Conservation (phyloP, 2,113 vertebrate species). For the Chloropsis hardwickii region DNA sequence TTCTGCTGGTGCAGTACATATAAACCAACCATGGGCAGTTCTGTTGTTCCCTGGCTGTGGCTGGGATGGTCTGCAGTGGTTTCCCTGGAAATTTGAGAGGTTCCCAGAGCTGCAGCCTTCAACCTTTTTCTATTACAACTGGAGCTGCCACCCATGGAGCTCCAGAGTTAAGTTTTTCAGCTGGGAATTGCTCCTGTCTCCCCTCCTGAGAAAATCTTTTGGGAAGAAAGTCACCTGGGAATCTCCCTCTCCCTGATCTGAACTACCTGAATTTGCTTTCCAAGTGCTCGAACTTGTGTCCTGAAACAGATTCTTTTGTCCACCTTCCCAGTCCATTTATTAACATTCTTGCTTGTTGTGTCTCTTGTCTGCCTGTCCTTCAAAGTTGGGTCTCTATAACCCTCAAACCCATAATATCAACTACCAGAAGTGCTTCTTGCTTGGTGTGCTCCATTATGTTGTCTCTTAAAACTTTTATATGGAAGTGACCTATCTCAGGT, state of each 20-base stretch:
- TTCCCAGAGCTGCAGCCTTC: neutral
- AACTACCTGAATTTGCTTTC: neutral
- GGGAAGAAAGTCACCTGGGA: neutral
- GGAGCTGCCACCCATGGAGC: neutral
- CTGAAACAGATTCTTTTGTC: neutral
- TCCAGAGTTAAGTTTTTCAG: neutral
- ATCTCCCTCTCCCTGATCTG: neutral
- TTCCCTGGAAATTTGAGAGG: neutral
- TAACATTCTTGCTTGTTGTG: neutral
- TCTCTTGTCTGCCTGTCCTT: neutral
- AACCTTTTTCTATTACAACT: neutral
- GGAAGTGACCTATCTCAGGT: neutral
- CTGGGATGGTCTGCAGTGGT: neutral
- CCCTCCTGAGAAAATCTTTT: neutral
- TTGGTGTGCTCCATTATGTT: neutral
- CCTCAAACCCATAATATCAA: rapidly evolving
- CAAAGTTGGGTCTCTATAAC: neutral
- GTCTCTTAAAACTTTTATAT: neutral
- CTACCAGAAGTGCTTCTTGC: neutral
- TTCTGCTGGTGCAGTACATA: neutral
- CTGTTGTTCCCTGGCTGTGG: neutral
- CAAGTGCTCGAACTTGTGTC: neutral
- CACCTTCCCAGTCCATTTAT: neutral
- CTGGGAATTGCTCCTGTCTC: neutral
- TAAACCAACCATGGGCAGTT: neutral